Conservation (phyloP, 1,140 invertebrate species). For the Tetranychus urticae region DNA sequence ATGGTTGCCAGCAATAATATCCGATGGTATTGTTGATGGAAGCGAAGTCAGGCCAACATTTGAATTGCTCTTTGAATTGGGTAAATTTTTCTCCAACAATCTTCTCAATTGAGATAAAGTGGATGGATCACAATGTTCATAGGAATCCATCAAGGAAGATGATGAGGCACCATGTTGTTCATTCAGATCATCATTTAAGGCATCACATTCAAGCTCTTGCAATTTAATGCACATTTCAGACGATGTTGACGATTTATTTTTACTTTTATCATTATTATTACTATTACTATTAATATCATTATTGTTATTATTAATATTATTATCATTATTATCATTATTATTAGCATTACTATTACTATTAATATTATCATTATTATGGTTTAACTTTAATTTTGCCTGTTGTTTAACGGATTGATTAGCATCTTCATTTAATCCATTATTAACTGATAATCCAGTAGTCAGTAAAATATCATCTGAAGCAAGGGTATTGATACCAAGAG, state of each 20-base stretch:
- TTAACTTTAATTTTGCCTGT: constrained; percentile 26
- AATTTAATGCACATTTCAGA: background rate
- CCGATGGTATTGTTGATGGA: no score
- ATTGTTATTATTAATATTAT: constrained; percentile 39
- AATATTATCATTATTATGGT: no score
- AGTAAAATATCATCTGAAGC: no score
- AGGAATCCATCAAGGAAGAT: background rate
- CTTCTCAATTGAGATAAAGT: constrained; percentile 43
- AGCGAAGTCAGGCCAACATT: no score
- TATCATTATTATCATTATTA: no score
- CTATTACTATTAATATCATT: constrained; percentile 26
- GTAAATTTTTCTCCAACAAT: constrained; percentile 39
- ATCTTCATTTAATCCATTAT: background rate
- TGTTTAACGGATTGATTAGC: background rate
- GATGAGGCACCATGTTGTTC: background rate
- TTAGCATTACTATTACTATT: no score
- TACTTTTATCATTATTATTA: constrained; percentile 6
- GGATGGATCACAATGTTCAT: constrained; percentile 17
- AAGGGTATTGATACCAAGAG: no score
- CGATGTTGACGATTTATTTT: background rate
- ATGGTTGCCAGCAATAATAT: no score
- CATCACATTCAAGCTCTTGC: background rate
- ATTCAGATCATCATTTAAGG: background rate
- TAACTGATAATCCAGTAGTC: background rate
- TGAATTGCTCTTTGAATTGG: background rate